Conservation (phyloP, 2,113 vertebrate species). For the Trinectes maculatus region DNA sequence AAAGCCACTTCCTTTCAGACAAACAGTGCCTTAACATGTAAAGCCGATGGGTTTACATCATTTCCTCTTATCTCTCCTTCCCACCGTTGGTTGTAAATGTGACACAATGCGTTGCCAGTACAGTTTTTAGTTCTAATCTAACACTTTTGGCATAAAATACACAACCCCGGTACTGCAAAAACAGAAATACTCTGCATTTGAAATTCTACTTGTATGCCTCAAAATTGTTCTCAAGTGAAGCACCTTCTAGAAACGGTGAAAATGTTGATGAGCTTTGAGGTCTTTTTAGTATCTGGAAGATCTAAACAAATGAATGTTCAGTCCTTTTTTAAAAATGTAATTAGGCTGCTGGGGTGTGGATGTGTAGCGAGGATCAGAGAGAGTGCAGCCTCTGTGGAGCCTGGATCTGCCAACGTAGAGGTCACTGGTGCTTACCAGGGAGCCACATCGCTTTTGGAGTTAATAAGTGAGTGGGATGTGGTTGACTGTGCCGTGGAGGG, state of each 20-base stretch:
- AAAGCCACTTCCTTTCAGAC: conserved; percentile 82
- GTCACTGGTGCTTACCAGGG: conserved; percentile 43
- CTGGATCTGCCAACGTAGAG: conserved; percentile 16
- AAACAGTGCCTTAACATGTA: conserved; percentile 46
- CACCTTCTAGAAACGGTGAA: no score
- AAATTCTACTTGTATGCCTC: no score
- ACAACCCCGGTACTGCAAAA: not conserved
- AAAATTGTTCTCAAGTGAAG: no score
- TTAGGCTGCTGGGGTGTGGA: conserved; percentile 34
- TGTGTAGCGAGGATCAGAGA: conserved; percentile 50
- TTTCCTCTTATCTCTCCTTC: conserved; percentile 49
- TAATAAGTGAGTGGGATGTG: conserved; percentile 26
- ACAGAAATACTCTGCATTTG: not conserved
- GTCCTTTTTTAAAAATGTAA: conserved; percentile 3
- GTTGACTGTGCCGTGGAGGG: conserved; percentile 8
- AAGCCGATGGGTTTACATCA: conserved; percentile 51
- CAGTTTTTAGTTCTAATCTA: not conserved
- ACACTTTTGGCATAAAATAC: not conserved
- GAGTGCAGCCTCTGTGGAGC: not conserved
- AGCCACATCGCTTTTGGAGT: conserved; percentile 24
- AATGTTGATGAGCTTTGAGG: conserved; percentile 35
- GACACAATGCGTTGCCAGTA: conserved; percentile 28
- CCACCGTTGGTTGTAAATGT: conserved; percentile 46
- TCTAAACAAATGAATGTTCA: conserved; percentile 9
- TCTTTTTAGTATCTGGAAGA: conserved; percentile 42